Conservation (phyloP, 2,888 invertebrate species). For the Microplitis deprimator region DNA sequence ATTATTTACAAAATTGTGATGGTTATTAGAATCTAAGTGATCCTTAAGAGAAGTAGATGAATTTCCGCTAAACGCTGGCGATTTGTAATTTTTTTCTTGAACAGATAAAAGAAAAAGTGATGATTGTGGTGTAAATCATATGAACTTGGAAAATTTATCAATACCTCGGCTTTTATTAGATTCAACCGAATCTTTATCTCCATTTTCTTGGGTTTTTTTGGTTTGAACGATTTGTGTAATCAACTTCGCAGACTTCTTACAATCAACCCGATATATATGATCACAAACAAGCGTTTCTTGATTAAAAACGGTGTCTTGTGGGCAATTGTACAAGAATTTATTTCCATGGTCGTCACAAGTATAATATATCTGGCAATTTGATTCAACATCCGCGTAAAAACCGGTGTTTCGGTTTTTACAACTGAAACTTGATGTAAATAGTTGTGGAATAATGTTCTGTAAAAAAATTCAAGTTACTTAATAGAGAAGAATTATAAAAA, state of each 20-base stretch:
- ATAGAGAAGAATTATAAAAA: no score
- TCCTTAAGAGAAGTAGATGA: conserved; percentile 52
- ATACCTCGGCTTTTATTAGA: not conserved
- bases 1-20: not conserved
- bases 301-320: conserved; percentile 65
- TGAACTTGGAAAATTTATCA: conserved; percentile 39
- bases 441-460: conserved; percentile 59
- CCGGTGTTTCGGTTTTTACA: conserved; percentile 59
- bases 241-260: conserved; percentile 43
- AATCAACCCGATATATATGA: conserved; percentile 65
- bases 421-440: conserved; percentile 58
- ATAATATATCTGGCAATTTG: conserved; percentile 63
- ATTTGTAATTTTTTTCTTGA: conserved; percentile 29
- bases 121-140: conserved; percentile 41
- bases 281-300: conserved; percentile 66
- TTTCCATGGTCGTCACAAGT: conserved; percentile 67
- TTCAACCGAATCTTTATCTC: not conserved
- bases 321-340: conserved; percentile 65
- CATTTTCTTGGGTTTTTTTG: not conserved
- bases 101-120: conserved; percentile 22
- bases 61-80: conserved; percentile 52
- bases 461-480: conserved; percentile 9
- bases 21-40: conserved; percentile 26
- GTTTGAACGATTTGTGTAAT: not conserved
- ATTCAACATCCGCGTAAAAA: conserved; percentile 62